A percentile compares a stretch with the other conserved stretches of the same genome.
phyloP scores from a whole-genome alignment of 2,888 invertebrate genomes.

The Acholoe squamosa region DNA sequence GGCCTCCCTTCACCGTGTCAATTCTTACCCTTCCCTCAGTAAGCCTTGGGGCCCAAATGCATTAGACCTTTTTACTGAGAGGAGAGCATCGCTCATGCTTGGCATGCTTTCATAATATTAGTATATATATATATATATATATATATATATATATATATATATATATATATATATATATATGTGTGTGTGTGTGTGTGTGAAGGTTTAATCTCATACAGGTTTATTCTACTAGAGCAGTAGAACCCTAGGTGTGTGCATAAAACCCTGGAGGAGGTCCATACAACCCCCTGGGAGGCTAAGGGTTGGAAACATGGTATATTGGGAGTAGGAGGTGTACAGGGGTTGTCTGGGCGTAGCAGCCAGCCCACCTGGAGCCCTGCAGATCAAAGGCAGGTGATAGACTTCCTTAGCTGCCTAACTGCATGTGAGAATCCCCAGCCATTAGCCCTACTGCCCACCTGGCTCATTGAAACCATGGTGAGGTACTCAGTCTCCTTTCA shows the following conservation, averaged over 20 bases:
- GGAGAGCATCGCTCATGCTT: too few relatives aligned
- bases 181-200: too few relatives aligned
- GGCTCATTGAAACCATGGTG: neutral
- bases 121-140: too few relatives aligned
- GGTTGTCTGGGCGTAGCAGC: neutral
- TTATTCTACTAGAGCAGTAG: neutral
- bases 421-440: slow-evolving; percentile 31
- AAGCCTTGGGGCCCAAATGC: too few relatives aligned
- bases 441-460: neutral
- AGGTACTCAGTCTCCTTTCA: neutral
- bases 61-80: too few relatives aligned
- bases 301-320: neutral
- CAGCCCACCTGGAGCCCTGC: neutral
- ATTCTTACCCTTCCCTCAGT: too few relatives aligned
- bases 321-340: neutral
- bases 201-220: too few relatives aligned
- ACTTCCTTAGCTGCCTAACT: slow-evolving; percentile 31
- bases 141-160: too few relatives aligned
- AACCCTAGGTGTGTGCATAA: neutral
- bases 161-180: too few relatives aligned
- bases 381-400: slow-evolving; percentile 15
- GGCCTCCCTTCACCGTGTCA: neutral
- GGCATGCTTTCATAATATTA: too few relatives aligned
- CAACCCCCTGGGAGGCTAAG: neutral
- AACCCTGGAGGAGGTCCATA: neutral